These are phyloP conservation scores for Drosophila ezoana DNA, from an alignment of 2,888 invertebrate genomes.

Conservation along the genomic window DNA sequence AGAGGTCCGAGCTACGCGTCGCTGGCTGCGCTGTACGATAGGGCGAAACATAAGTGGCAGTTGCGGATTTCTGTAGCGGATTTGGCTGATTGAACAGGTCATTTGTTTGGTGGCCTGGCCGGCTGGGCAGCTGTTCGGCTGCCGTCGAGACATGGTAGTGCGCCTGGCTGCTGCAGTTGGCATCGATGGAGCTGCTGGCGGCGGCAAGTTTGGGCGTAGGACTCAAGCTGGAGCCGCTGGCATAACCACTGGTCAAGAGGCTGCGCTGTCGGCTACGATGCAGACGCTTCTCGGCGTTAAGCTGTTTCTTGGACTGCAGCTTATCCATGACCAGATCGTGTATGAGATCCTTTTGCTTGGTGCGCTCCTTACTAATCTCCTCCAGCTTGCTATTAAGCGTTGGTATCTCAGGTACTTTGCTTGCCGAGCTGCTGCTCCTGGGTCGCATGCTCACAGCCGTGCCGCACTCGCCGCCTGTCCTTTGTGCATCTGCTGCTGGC, in stretches of 20 bases:
- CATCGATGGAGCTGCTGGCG: slow-evolving; percentile 74
- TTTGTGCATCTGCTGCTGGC: slow-evolving; percentile 30
- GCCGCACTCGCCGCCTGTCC: slow-evolving; percentile 6
- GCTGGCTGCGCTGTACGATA: slow-evolving; percentile 68
- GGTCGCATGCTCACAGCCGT: slow-evolving; percentile 46
- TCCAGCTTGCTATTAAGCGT: slow-evolving; percentile 89
- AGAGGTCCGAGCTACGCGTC: slow-evolving; percentile 52
- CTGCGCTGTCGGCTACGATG: slow-evolving; percentile 87
- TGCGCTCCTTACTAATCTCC: slow-evolving; percentile 91
- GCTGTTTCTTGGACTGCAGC: slow-evolving; percentile 89
- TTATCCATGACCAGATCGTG: slow-evolving; percentile 93
- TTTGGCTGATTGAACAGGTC: slow-evolving; percentile 57
- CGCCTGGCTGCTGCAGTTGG: slow-evolving; percentile 83
- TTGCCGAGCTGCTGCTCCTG: slow-evolving; percentile 60
- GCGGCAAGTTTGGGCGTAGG: slow-evolving; percentile 83
- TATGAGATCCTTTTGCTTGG: slow-evolving; percentile 93
- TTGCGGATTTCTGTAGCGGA: slow-evolving; percentile 73
- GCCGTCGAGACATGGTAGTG: slow-evolving; percentile 83
- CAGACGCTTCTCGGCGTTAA: slow-evolving; percentile 87
- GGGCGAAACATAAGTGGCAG: slow-evolving; percentile 76
- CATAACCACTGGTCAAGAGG: slow-evolving; percentile 82
- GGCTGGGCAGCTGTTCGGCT: slow-evolving; percentile 42
- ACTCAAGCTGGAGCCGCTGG: slow-evolving; percentile 82
- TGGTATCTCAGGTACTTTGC: slow-evolving; percentile 85
- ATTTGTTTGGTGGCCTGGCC: slow-evolving; percentile 35